These are phyloP conservation scores for Pocillopora damicornis DNA, from an alignment of 64 coral and sea anemone genomes.

Conservation along the genomic window DNA sequence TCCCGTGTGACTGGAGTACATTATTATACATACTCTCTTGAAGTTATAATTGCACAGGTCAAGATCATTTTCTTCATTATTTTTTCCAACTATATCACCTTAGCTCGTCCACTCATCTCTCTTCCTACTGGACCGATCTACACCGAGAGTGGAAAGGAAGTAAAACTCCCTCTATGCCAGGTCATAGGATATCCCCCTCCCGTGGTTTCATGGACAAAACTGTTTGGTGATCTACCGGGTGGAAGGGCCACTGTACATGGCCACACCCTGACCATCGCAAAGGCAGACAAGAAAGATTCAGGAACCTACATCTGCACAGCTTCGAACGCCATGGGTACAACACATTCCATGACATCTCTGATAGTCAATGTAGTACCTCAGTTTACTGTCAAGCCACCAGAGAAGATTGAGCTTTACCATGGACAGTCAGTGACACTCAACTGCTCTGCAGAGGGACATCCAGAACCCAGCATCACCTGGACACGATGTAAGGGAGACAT, in stretches of 20 bases:
- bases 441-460: slow-evolving; percentile 61
- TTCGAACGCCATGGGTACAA: slow-evolving; percentile 34
- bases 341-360: slow-evolving; percentile 35
- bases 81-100: too few species aligned
- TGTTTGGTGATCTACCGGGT: slow-evolving; percentile 5
- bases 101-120: slow-evolving; percentile 12
- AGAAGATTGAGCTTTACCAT: slow-evolving; percentile 41
- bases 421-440: slow-evolving; percentile 54
- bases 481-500: slow-evolving; percentile 44
- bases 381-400: slow-evolving; percentile 61
- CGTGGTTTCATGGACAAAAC: slow-evolving; percentile 17
- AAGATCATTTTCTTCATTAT: too few species aligned
- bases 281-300: background rate
- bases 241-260: background rate
- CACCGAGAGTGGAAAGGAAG: background rate
- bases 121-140: slow-evolving; percentile 5
- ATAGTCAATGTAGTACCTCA: slow-evolving; percentile 49
- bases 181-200: slow-evolving; percentile 40
- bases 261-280: background rate
- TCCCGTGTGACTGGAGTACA: too few species aligned
- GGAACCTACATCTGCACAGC: slow-evolving; percentile 66
- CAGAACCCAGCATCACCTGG: slow-evolving; percentile 50
- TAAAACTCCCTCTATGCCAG: slow-evolving; percentile 14
- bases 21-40: too few species aligned
- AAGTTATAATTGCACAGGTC: too few species aligned